phyloP scores from a whole-genome alignment of 2,797 vertebrate species.

The Jordanella pulchra region DNA sequence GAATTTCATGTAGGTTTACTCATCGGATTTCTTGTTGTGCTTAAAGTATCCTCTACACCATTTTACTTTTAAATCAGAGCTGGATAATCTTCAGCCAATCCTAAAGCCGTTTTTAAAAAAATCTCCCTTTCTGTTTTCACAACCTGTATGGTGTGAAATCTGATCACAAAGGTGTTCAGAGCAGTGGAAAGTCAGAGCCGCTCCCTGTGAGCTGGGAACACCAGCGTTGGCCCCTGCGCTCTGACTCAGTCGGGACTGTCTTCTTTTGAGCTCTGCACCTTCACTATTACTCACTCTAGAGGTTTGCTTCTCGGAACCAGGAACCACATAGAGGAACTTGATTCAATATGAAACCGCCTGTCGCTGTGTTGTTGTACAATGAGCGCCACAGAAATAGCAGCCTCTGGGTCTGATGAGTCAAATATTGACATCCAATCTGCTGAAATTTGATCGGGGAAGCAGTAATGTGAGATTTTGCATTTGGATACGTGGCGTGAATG shows the following conservation, averaged over 20 bases:
- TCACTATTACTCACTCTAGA: slow-evolving; percentile 81
- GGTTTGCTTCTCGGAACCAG: slow-evolving; percentile 82
- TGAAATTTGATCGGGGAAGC: slow-evolving; percentile 29
- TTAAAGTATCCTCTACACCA: neutral
- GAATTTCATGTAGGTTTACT: slow-evolving; percentile 19
- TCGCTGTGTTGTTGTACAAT: slow-evolving; percentile 58
- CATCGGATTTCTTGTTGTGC: neutral
- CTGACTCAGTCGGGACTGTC: slow-evolving; percentile 72
- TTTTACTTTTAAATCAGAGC: neutral
- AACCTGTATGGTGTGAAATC: neutral
- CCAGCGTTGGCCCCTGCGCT: slow-evolving; percentile 39
- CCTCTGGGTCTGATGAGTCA: slow-evolving; percentile 49
- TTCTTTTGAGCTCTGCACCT: slow-evolving; percentile 71
- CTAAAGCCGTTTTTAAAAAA: neutral
- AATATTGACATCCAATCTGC: slow-evolving; percentile 41
- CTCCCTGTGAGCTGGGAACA: slow-evolving; percentile 38
- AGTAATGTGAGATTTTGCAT: slow-evolving; percentile 34
- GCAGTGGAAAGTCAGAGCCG: slow-evolving; percentile 48
- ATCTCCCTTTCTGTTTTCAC: neutral
- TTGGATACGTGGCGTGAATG: slow-evolving; percentile 29
- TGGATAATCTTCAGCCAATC: neutral
- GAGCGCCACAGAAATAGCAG: slow-evolving; percentile 52
- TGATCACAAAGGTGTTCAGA: slow-evolving; percentile 4
- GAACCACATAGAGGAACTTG: slow-evolving; percentile 81
- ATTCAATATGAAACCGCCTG: slow-evolving; percentile 84